Conservation (phyloP, 2,888 invertebrate genomes). For the Drosophila setosimentum region DNA sequence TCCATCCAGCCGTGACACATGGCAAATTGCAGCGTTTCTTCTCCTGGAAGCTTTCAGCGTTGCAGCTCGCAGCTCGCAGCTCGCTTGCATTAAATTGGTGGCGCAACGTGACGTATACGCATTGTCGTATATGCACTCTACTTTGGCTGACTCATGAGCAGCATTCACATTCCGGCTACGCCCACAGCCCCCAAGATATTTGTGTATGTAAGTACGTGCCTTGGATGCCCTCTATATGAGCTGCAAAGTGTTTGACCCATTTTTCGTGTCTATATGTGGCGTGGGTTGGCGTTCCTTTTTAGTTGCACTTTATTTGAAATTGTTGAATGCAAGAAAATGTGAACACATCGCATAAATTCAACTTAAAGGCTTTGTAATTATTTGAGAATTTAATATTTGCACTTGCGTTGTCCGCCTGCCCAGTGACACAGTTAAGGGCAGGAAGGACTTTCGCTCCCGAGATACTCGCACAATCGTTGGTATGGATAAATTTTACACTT, state of each 20-base stretch:
- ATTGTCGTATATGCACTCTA: conserved; percentile 70
- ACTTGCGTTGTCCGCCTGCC: conserved; percentile 18
- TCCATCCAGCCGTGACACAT: conserved; percentile 58
- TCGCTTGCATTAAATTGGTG: conserved; percentile 66
- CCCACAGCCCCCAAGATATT: neutral
- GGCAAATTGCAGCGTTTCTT: conserved; percentile 48
- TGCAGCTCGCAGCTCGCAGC: conserved; percentile 40
- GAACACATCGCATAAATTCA: conserved; percentile 33
- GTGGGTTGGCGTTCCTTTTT: conserved; percentile 33
- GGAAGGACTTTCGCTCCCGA: conserved; percentile 36
- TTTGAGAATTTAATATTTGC: conserved; percentile 41
- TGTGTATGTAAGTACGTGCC: conserved; percentile 57
- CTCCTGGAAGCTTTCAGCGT: conserved; percentile 4
- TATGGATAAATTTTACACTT: conserved; percentile 31
- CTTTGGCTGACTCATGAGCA: conserved; percentile 59
- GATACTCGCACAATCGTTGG: conserved; percentile 8
- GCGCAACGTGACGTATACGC: conserved; percentile 75
- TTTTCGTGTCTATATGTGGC: conserved; percentile 30
- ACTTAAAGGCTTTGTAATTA: conserved; percentile 32
- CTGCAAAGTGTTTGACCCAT: conserved; percentile 68
- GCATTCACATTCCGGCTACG: conserved; percentile 29
- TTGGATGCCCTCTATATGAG: conserved; percentile 41
- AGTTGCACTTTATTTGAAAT: conserved; percentile 65
- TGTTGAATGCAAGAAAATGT: conserved; percentile 47
- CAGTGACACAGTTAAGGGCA: conserved; percentile 44